Evolutionary conservation across 2,888 invertebrate genomes (phyloP), one percentile per base, ranked within the genome.

Genomic region (Baccha elongata): DNA sequence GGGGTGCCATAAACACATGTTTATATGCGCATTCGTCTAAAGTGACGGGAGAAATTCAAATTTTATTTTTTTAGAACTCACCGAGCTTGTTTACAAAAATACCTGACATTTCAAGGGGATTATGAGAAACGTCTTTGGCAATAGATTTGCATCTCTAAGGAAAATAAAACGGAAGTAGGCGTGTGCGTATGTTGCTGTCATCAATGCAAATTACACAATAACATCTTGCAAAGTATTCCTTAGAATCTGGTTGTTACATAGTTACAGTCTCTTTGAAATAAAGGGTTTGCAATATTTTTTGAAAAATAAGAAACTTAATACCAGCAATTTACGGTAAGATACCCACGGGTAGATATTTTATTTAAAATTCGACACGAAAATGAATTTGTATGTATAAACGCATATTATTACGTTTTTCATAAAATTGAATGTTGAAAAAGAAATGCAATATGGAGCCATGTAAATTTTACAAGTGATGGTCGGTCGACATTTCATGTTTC

Each of bases 1-100:
- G 42, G 81, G 81, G 81, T 81, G 81, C 72, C 48, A 72, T 81
- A 81, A 81, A 75, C 81, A 75, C 75, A 81, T 75, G 75, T 75
- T 74, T 52, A 19, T n/a, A n/a, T 17, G 29, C 5, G 37, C 26
- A 48, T 52, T 64, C 26, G 46, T 23, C 42, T 44, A n/a, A 68
- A 79, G 50, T 60, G 60, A n/a, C 40, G 15, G 3, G 64, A 26
- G n/a, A 0, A n/a, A 29, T n/a, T n/a, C n/a, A n/a, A n/a, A 40
- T 55, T 35, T 55, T n/a, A n/a, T n/a, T n/a, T n/a, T n/a, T n/a
- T n/a, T n/a, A 53, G 37, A 40, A 40, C 40, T 67, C 21, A 35
- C 58, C n/a, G 44, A 35, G 15, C 67, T 44, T 42, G 37, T 48
- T 73, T 68, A n/a, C n/a, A 60, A 19, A 4, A 40, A 23, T 40